Base-by-base conservation (phyloP, 2,888 invertebrate species). In the Geophilus truncorum region DNA sequence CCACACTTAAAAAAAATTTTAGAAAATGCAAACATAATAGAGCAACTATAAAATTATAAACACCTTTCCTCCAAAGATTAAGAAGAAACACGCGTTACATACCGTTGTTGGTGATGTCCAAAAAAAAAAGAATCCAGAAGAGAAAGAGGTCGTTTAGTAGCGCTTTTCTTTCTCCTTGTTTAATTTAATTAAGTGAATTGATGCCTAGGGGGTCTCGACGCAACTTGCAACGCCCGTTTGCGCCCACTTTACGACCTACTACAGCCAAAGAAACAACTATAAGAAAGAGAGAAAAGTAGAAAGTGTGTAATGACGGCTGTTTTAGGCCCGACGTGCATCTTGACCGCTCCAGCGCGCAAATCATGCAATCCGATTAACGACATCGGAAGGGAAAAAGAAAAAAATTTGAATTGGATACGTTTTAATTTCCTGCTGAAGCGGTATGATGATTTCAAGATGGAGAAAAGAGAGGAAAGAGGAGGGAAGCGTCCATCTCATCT, bases 101-200 rank as follows among this genome's bases (percentile, higher is more conserved):
- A 10, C 7, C 15, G n/a, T 4, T 51, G 28, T 70, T n/a, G 12
- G 28, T 25, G 70, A 28, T 70, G 70, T 70, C 70, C 70, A n/a
- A 70, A 70, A 5, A 23, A 70, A 70, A 70, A 70, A 70, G 28
- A 9, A 70, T n/a, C 70, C 70, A 70, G 32, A 70, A 70, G 70
- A 28, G 70, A 70, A 25, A 28, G n/a, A 23, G 70, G 70, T 70
- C 70, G 70, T 70, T 70, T 70, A 23, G 70, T 28, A 28, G 28
- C 70, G 70, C 70, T 70, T 70, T 51, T 70, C 70, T 70, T 23
- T 70, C 70, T 12, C 25, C 28, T 28, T 70, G 70, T 70, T 70
- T 70, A 70, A 70, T 70, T 70, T 70, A 70, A 70, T 70, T 70
- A 70, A 70, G 70, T 25, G 70, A 70, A 70, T 70, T 70, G 70